Base-by-base conservation (phyloP, 2,797 vertebrate genomes). In the Melopsittacus undulatus region DNA sequence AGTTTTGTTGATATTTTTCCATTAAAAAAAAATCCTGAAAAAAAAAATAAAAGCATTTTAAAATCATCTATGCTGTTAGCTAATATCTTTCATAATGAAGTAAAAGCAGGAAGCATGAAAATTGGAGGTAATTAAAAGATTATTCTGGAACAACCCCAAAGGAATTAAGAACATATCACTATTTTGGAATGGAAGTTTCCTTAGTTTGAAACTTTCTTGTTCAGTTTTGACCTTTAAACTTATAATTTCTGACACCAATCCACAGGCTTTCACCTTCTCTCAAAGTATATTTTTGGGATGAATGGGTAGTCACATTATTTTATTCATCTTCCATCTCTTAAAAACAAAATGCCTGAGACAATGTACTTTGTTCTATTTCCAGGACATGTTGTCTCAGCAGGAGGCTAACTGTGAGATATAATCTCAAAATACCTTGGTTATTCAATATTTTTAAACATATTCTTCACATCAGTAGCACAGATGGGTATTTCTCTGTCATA, bases 341-440 rank as follows among this genome's bases (percentile, higher is more conserved):
- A 68, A 95, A 90, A 69, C 42, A 49, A 92, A 80, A 24, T 15
- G 18, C 13, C 17, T 89, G 11, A 57, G 46, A 46, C 23, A 7
- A 63, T 26, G 11, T 57, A 20, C 42, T 89, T 79, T 74, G n/a
- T 85, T 89, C 61, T 89, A 40, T 87, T 91, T 93, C 54, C 34
- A 89, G 62, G 70, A 83, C 7, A 4, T 59, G 19, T 75, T 59
- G 38, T 69, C 87, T 83, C 87, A 95, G 87, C 69, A 86, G 89
- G 85, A 88, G 67, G 30, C 32, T 93, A 63, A 79, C 51, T 57
- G 30, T 6, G 11, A 73, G 52, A 69, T 75, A 59, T 24, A 62
- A 72, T 89, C 79, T 91, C 38, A 91, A 89, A 93, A 75, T 78
- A 85, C 29, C 27, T 77, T 70, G 21, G 59, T 69, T 86, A 90